These are phyloP conservation scores for Cygnus buccinator DNA, from an alignment of 2,113 vertebrate species.

Conservation along the genomic window DNA sequence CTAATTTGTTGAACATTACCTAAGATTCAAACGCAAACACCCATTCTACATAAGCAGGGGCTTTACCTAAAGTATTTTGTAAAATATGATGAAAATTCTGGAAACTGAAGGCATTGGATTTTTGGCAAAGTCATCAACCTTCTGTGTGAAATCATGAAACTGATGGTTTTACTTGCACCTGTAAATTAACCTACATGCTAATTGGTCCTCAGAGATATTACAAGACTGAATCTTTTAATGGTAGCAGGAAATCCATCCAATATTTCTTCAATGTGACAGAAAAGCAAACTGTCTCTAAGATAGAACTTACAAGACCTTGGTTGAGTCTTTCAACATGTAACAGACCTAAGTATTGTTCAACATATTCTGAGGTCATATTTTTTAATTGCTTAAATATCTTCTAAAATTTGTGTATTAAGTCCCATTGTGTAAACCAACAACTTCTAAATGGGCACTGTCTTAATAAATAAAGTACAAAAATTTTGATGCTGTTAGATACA, in stretches of 20 bases:
- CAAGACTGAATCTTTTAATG: background rate
- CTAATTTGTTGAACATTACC: background rate
- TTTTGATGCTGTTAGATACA: rapidly evolving
- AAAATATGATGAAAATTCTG: background rate
- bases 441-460: background rate
- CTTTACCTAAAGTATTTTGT: background rate
- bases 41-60: background rate
- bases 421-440: background rate
- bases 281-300: background rate
- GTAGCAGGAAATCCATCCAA: background rate
- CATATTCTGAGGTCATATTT: background rate
- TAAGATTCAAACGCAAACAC: background rate
- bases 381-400: background rate
- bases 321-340: background rate
- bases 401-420: background rate
- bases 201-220: background rate
- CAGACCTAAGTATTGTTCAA: background rate
- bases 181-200: background rate
- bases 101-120: background rate
- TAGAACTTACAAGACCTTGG: background rate
- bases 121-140: background rate
- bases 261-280: rapidly evolving
- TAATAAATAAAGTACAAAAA: background rate
- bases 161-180: rapidly evolving
- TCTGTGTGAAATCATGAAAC: background rate